Evolutionary conservation across 2,113 vertebrate species (phyloP).

Genomic region (Gopherus evgoodei): DNA sequence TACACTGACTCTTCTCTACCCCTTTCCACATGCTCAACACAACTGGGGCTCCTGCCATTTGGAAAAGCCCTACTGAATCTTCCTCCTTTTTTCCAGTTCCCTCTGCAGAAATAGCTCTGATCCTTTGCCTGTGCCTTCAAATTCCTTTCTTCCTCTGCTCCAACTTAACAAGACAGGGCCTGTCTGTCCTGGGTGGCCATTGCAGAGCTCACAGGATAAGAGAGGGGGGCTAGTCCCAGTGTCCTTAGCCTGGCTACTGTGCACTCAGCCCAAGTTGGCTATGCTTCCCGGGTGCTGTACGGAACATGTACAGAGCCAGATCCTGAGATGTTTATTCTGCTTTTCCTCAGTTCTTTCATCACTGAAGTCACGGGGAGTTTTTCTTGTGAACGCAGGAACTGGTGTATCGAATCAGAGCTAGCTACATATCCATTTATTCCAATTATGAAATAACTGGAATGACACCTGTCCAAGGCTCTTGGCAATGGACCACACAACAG

Average conservation of each 20-base stretch:
- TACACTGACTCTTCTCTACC: rapidly evolving
- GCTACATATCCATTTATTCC: background rate
- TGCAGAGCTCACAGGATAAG: background rate
- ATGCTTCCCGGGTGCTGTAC: rapidly evolving
- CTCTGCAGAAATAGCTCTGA: background rate
- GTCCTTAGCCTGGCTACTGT: background rate
- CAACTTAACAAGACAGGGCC: background rate
- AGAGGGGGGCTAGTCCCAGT: rapidly evolving
- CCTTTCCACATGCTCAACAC: background rate
- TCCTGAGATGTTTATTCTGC: background rate
- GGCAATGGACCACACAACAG: background rate
- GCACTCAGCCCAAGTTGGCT: rapidly evolving
- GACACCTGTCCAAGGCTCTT: background rate
- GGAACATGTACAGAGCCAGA: background rate
- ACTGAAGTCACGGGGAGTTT: background rate
- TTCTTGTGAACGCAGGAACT: background rate
- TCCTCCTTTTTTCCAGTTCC: background rate
- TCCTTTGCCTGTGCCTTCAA: background rate
- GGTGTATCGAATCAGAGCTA: background rate
- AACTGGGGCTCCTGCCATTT: background rate
- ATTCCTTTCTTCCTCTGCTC: rapidly evolving
- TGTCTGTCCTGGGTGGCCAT: background rate
- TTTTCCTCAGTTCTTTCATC: rapidly evolving
- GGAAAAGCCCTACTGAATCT: background rate
- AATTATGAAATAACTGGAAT: background rate